phyloP scores from a whole-genome alignment of 2,888 invertebrate genomes.

The Pristionchus japonicus region DNA sequence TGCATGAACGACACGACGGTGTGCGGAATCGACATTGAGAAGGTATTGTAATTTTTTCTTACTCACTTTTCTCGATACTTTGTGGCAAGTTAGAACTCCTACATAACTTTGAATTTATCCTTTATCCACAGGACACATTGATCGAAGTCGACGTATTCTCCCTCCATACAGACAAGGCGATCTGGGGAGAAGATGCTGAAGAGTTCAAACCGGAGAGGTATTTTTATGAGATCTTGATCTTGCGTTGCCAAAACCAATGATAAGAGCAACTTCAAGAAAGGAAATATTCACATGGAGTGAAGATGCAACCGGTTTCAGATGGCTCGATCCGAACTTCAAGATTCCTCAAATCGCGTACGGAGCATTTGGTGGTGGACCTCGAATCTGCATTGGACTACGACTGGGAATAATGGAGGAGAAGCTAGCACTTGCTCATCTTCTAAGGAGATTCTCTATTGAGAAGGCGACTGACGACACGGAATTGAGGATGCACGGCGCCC shows the following conservation, averaged over 20 bases:
- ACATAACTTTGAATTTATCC: no score
- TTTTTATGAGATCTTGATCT: no score
- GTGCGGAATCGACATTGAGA: conserved; percentile 40
- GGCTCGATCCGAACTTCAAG: conserved; percentile 26
- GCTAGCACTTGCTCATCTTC: conserved; percentile 39
- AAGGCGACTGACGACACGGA: conserved; percentile 23
- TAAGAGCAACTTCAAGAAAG: no score
- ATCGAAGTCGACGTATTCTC: conserved; percentile 65
- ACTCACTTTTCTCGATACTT: no score
- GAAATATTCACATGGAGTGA: no score
- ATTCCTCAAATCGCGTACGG: conserved; percentile 26
- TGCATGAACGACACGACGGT: conserved; percentile 23
- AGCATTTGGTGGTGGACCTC: conserved; percentile 41
- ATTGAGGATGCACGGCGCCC: conserved; percentile 6
- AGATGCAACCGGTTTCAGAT: not conserved
- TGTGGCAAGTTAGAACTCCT: no score
- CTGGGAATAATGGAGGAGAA: conserved; percentile 43
- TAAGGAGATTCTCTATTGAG: not conserved
- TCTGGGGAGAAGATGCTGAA: conserved; percentile 71
- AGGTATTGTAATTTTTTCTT: not conserved
- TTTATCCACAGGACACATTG: conserved; percentile 59
- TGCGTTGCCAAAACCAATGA: no score
- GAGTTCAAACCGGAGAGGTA: conserved; percentile 69
- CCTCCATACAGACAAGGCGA: conserved; percentile 62
- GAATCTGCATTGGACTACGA: conserved; percentile 42